Conservation (phyloP, 2,797 vertebrate genomes). For the Synaphobranchus kaupii region DNA sequence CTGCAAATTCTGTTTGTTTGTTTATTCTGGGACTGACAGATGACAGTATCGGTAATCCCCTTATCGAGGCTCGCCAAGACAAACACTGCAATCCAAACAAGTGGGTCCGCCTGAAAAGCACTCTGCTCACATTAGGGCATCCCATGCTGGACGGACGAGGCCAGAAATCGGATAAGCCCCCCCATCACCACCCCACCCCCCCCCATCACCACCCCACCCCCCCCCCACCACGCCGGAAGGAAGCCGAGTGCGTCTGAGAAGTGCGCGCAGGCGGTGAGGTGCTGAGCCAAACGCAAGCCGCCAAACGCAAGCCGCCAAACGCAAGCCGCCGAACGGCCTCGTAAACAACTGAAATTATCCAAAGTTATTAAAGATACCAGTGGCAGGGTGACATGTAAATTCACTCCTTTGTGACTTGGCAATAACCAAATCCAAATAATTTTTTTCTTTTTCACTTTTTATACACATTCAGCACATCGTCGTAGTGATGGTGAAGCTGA, state of each 20-base stretch:
- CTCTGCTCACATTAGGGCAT: slow-evolving; percentile 72
- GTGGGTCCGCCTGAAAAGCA: slow-evolving; percentile 61
- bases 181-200: slow-evolving; percentile 5
- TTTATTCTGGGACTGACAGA: slow-evolving; percentile 40
- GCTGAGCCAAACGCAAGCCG: background rate
- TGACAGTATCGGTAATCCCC: slow-evolving; percentile 10
- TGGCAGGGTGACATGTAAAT: background rate
- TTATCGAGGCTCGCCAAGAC: slow-evolving; percentile 25
- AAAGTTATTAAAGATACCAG: background rate
- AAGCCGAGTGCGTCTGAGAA: slow-evolving; percentile 22
- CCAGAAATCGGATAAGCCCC: slow-evolving; percentile 49
- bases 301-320: background rate
- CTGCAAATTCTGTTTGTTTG: slow-evolving; percentile 35
- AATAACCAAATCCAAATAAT: background rate
- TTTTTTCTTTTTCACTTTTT: background rate
- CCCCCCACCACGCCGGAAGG: slow-evolving; percentile 36
- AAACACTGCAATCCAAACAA: slow-evolving; percentile 61
- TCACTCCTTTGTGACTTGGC: background rate
- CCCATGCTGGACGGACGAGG: slow-evolving; percentile 63
- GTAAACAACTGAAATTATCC: background rate
- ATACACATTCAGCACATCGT: background rate
- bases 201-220: background rate
- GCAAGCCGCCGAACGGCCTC: background rate
- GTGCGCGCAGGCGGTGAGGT: background rate
- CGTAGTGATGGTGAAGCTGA: background rate